These are phyloP conservation scores for Plemyria rubiginata DNA, from an alignment of 2,888 invertebrate species.

Conservation along the genomic window DNA sequence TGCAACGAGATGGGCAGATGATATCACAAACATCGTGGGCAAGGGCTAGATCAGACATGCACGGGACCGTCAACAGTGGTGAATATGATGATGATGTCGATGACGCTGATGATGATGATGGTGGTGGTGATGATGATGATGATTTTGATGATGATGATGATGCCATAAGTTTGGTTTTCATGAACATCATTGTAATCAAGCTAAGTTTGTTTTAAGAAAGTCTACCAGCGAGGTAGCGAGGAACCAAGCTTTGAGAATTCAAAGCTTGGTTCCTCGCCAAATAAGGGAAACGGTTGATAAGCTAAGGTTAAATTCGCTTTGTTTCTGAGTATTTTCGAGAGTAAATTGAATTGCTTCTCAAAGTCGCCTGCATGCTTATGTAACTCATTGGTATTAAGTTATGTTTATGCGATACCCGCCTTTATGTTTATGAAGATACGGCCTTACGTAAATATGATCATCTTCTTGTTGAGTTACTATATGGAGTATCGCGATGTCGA, in stretches of 20 bases:
- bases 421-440: background rate
- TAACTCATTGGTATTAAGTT: background rate
- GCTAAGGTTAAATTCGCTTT: conserved; percentile 68
- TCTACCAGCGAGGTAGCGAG: too few relatives aligned
- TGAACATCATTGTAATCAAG: conserved; percentile 37
- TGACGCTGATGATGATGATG: too few relatives aligned
- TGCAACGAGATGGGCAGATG: too few relatives aligned
- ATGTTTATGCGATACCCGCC: background rate
- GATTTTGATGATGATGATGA: too few relatives aligned
- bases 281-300: conserved; percentile 72
- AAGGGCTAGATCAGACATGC: too few relatives aligned
- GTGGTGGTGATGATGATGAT: too few relatives aligned
- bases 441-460: background rate
- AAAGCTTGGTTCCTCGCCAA: conserved; percentile 65
- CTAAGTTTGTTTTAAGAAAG: conserved; percentile 57
- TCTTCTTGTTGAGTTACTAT: background rate
- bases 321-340: conserved; percentile 45
- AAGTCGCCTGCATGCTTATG: conserved; percentile 8
- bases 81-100: too few relatives aligned
- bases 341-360: conserved; percentile 41
- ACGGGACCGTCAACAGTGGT: too few relatives aligned
- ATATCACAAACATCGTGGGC: too few relatives aligned
- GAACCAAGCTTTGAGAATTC: too few relatives aligned
- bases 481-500: too few relatives aligned
- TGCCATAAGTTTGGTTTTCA: background rate